Evolutionary conservation across 2,113 vertebrate genomes (phyloP).

Genomic region (Cnemophilus loriae): DNA sequence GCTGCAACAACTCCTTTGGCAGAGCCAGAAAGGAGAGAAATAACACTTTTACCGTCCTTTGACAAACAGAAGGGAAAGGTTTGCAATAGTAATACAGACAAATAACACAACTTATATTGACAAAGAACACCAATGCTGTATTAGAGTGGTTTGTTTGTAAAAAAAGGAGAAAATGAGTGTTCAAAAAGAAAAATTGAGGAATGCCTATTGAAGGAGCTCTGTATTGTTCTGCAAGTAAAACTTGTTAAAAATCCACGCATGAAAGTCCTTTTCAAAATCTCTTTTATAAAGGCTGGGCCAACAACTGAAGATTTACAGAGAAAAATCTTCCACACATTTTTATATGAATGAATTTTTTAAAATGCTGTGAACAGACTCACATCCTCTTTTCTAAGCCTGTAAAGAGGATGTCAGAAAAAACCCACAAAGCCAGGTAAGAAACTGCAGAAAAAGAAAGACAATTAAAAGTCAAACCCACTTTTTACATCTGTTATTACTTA

Average conservation of each 20-base stretch:
- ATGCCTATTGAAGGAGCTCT: not conserved
- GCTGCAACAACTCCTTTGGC: not conserved
- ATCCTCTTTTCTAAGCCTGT: not conserved
- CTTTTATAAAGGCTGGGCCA: not conserved
- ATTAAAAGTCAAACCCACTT: not conserved
- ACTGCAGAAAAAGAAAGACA: not conserved
- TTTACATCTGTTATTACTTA: not conserved
- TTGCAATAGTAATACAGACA: not conserved
- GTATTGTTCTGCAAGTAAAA: not conserved
- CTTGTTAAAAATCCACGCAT: not conserved
- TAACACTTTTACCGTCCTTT: not conserved
- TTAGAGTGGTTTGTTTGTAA: not conserved
- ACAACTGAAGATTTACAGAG: not conserved
- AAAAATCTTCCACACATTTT: not conserved
- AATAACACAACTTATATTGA: not conserved
- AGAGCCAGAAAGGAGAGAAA: not conserved
- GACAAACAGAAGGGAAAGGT: not conserved
- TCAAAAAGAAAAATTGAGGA: not conserved
- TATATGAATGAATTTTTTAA: not conserved
- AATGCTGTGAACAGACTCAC: not conserved
- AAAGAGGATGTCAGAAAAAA: not conserved
- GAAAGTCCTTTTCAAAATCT: not conserved
- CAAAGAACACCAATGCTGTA: not conserved
- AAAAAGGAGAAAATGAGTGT: not conserved
- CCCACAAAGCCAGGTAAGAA: not conserved